A percentile compares a stretch with the other conserved stretches of the same genome.
These are phyloP conservation scores for Cisticola juncidis DNA, from an alignment of 2,113 vertebrate species.

Conservation along the genomic window DNA sequence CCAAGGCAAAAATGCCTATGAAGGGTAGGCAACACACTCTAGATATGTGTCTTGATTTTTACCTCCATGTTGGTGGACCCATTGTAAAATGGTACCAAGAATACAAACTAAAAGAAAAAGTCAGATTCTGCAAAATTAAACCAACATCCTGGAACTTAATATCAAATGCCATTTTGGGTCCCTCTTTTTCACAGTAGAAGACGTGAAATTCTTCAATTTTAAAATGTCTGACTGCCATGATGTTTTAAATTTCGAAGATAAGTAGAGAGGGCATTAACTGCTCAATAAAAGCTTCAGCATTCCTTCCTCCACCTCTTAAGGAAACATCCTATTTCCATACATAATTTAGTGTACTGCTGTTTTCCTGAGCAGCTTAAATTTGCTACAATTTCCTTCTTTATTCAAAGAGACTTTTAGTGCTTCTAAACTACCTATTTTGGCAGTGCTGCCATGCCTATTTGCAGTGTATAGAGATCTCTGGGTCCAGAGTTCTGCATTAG, in stretches of 20 bases:
- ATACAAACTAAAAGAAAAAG: neutral
- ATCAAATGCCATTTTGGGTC: neutral
- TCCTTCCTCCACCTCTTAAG: neutral
- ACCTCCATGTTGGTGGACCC: neutral
- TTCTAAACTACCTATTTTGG: neutral
- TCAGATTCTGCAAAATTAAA: neutral
- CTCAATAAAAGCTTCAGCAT: slow-evolving; percentile 3
- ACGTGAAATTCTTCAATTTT: neutral
- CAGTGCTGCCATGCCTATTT: neutral
- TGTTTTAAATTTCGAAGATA: neutral
- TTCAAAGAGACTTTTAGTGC: neutral
- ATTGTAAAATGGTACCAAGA: neutral
- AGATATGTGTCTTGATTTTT: neutral
- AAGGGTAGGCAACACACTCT: neutral
- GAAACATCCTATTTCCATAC: slow-evolving; percentile 10
- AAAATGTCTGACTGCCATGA: neutral
- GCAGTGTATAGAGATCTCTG: neutral
- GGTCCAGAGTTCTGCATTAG: neutral
- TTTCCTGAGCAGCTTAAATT: neutral
- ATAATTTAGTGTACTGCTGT: neutral
- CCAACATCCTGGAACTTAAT: neutral
- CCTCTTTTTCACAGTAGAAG: neutral
- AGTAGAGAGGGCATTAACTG: neutral
- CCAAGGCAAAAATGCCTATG: neutral
- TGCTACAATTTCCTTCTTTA: neutral